These are phyloP conservation scores for Abscondita cerata DNA, from an alignment of 2,888 invertebrate species.

Conservation along the genomic window DNA sequence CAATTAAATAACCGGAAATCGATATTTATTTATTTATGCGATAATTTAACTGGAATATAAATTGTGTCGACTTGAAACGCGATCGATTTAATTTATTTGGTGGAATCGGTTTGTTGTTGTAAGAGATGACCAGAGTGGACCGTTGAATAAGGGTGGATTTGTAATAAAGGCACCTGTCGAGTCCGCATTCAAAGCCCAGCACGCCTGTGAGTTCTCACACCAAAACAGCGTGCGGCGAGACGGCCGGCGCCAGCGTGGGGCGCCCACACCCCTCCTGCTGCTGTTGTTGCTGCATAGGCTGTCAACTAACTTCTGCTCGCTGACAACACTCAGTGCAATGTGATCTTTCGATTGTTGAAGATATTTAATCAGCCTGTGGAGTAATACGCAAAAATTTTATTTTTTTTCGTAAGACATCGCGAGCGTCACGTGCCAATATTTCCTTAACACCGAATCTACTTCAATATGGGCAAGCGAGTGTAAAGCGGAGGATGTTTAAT, in stretches of 20 bases:
- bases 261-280: conserved; percentile 62
- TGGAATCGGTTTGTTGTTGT: conserved; percentile 18
- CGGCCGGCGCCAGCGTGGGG: conserved; percentile 63
- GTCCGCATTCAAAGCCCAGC: conserved; percentile 61
- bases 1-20: not conserved
- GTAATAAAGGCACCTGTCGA: conserved; percentile 46
- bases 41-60: not conserved
- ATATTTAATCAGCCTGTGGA: conserved; percentile 8
- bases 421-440: conserved; percentile 2
- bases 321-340: conserved; percentile 34
- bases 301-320: conserved; percentile 32
- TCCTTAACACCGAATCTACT: not conserved
- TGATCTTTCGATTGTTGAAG: conserved; percentile 28
- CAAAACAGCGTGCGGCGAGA: conserved; percentile 59
- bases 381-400: not conserved
- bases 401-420: no score
- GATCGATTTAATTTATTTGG: not conserved
- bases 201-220: conserved; percentile 64
- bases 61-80: not conserved
- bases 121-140: conserved; percentile 22
- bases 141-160: conserved; percentile 38
- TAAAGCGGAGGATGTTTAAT: conserved; percentile 3
- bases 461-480: conserved; percentile 4
- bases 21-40: not conserved
- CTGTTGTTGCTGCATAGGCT: conserved; percentile 58